Evolutionary conservation across 2,113 vertebrate species (phyloP).

Genomic region (Laticauda colubrina): DNA sequence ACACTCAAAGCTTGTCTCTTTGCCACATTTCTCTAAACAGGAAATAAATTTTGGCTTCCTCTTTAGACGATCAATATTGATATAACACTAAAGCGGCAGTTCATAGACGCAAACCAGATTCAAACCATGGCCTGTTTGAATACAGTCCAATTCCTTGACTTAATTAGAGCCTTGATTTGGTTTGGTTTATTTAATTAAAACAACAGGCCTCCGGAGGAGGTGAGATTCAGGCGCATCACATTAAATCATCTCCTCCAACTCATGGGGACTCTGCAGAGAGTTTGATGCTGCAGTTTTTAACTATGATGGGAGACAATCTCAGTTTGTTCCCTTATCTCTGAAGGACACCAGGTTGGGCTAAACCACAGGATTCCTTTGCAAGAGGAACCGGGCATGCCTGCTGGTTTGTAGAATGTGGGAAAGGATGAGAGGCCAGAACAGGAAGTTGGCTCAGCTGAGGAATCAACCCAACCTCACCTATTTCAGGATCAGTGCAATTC

Average conservation of each 20-base stretch:
- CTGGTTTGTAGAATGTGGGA: not conserved
- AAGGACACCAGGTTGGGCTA: not conserved
- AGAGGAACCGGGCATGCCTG: not conserved
- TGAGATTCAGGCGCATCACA: too few relatives aligned
- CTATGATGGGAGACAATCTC: not conserved
- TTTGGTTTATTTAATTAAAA: not conserved
- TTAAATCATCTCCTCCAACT: not conserved
- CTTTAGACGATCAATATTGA: not conserved
- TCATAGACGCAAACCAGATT: not conserved
- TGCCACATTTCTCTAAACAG: not conserved
- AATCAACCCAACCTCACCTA: too few relatives aligned
- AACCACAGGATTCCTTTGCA: not conserved
- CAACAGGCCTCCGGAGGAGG: too few relatives aligned
- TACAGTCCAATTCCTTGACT: not conserved
- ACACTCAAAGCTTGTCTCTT: not conserved
- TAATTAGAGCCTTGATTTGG: not conserved
- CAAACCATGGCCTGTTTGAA: not conserved
- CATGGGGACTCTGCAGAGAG: not conserved
- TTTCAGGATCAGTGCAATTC: not conserved
- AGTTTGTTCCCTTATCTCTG: not conserved
- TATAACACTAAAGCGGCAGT: not conserved
- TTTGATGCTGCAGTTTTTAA: not conserved
- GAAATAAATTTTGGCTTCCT: not conserved
- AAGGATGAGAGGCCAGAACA: not conserved
- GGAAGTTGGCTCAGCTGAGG: not conserved